These are phyloP conservation scores for Silurus glanis DNA, from an alignment of 2,113 vertebrate species.

Conservation along the genomic window DNA sequence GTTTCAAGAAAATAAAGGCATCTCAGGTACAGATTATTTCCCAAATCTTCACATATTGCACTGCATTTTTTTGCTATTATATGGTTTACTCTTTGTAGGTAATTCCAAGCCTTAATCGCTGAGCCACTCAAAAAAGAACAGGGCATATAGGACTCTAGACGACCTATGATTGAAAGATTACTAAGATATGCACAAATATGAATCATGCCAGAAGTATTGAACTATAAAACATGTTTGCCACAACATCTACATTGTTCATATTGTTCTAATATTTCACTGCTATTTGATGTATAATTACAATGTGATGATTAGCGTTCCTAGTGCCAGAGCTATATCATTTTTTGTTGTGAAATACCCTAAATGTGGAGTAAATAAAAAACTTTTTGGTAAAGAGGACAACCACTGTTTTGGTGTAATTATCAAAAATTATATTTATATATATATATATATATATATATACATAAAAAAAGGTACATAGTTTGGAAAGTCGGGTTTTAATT, in stretches of 20 bases:
- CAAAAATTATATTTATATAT: no score
- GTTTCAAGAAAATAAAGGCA: neutral
- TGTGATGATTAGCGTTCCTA: neutral
- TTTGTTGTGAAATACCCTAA: neutral
- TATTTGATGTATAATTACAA: neutral
- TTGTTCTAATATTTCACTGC: neutral
- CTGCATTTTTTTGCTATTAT: slow-evolving; percentile 1
- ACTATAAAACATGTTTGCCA: neutral
- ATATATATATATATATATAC: no score
- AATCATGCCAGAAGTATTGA: neutral
- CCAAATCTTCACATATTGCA: neutral
- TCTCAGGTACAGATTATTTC: neutral
- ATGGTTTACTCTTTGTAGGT: neutral
- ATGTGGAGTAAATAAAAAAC: neutral
- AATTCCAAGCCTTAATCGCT: neutral
- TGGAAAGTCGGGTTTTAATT: neutral
- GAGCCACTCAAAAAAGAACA: neutral
- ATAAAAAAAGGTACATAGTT: neutral
- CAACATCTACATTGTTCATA: neutral
- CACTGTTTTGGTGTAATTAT: slow-evolving; percentile 17
- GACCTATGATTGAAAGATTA: neutral
- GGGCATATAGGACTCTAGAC: neutral
- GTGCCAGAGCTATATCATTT: neutral
- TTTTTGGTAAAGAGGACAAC: neutral
- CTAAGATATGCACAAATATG: neutral